These are phyloP conservation scores for Zosterops hypoxanthus DNA, from an alignment of 2,113 vertebrate species.

Conservation along the genomic window DNA sequence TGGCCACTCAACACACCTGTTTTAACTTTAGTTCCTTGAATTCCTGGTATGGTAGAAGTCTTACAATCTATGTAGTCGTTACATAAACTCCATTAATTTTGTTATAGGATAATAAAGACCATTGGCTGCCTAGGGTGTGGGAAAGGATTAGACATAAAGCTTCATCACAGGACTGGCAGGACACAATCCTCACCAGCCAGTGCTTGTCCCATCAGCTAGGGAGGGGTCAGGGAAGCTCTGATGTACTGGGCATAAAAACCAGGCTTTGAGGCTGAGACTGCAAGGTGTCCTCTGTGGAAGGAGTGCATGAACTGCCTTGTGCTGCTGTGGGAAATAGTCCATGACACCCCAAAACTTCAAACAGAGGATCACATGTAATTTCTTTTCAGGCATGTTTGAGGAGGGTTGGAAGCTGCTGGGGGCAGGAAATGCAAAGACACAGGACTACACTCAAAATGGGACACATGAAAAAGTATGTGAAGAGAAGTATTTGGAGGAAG, in stretches of 20 bases:
- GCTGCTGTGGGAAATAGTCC: background rate
- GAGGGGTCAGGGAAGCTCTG: background rate
- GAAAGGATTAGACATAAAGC: background rate
- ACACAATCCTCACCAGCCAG: background rate
- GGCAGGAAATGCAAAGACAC: background rate
- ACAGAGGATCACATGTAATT: background rate
- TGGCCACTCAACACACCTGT: rapidly evolving
- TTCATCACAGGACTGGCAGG: background rate
- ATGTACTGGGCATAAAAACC: background rate
- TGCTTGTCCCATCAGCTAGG: background rate
- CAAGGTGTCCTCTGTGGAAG: background rate
- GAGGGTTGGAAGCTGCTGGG: background rate
- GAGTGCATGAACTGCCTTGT: background rate
- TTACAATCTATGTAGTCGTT: background rate
- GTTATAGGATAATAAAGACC: background rate
- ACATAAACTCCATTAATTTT: background rate
- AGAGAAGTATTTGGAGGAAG: background rate
- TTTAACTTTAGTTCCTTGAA: background rate
- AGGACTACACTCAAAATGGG: background rate
- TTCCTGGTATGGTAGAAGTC: background rate
- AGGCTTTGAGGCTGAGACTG: background rate
- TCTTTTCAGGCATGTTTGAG: background rate
- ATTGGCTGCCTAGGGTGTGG: background rate
- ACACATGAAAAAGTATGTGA: background rate
- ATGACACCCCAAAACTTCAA: background rate